Conservation (phyloP, 2,797 vertebrate species). For the Gastrophryne carolinensis region DNA sequence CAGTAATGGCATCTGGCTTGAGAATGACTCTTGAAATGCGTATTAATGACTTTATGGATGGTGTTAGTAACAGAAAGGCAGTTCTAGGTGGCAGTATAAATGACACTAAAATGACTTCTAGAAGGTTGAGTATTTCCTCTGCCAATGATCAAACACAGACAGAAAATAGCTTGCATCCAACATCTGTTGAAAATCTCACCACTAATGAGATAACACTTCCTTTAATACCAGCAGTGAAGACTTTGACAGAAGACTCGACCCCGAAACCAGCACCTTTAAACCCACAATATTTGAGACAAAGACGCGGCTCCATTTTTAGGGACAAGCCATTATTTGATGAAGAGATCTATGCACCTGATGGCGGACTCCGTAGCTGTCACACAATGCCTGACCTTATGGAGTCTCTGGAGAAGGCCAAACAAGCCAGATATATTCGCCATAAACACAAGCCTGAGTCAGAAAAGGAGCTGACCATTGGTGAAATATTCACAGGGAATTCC, state of each 20-base stretch:
- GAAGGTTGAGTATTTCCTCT: conserved; percentile 29
- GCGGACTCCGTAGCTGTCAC: conserved; percentile 51
- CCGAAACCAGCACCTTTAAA: not conserved
- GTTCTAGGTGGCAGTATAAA: conserved; percentile 51
- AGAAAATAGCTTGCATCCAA: not conserved
- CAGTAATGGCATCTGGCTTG: conserved; percentile 36
- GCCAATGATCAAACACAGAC: not conserved
- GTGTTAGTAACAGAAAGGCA: conserved; percentile 16
- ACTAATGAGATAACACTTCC: not conserved
- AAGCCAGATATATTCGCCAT: conserved; percentile 70
- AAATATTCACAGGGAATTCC: conserved; percentile 55
- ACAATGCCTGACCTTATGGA: conserved; percentile 61
- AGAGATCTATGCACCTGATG: conserved; percentile 33
- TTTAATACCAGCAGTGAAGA: not conserved
- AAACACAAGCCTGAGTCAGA: conserved; percentile 59
- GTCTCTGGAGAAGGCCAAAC: conserved; percentile 61
- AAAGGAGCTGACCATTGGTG: conserved; percentile 57
- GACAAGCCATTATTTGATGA: conserved; percentile 28
- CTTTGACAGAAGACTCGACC: not conserved
- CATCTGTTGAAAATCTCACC: not conserved
- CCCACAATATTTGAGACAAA: not conserved
- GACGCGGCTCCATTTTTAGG: conserved; percentile 9
- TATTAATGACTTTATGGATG: conserved; percentile 52
- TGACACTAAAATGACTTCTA: conserved; percentile 52
- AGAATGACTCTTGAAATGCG: conserved; percentile 46